Evolutionary conservation across 2,113 vertebrate species (phyloP).

Genomic region (Suncus etruscus): DNA sequence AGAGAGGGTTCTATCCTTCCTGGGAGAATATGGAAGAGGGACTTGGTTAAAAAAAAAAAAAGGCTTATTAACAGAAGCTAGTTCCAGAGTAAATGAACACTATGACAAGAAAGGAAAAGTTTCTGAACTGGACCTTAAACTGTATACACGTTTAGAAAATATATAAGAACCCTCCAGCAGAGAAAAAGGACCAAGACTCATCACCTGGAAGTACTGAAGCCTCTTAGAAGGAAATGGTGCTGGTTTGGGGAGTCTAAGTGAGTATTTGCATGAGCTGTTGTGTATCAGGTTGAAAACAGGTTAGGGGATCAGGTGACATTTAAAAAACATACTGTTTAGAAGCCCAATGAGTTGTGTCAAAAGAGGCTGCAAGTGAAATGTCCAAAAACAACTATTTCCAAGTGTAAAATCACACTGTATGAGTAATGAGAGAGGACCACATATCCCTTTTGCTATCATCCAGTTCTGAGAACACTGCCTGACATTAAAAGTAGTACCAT

Average conservation of each 20-base stretch:
- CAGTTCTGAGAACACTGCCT: neutral
- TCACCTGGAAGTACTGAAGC: neutral
- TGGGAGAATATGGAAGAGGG: neutral
- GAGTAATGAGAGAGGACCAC: neutral
- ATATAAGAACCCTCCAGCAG: neutral
- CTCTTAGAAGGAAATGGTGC: neutral
- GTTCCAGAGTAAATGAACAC: neutral
- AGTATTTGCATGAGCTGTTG: neutral
- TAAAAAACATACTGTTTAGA: neutral
- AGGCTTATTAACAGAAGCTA: neutral
- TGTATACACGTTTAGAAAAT: neutral
- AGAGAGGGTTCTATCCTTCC: neutral
- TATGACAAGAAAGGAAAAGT: neutral
- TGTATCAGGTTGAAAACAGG: fast-evolving
- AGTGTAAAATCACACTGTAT: neutral
- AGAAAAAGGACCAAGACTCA: neutral
- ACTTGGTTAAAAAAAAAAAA: neutral
- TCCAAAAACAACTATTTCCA: no score
- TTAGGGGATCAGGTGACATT: no score
- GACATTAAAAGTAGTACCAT: neutral
- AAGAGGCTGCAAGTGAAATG: neutral
- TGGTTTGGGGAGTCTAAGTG: fast-evolving
- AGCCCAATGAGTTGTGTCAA: neutral
- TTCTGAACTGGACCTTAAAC: neutral
- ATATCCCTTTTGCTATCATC: neutral